Evolutionary conservation across 2,888 invertebrate genomes (phyloP).

Genomic region (Phaonia tiefii): DNA sequence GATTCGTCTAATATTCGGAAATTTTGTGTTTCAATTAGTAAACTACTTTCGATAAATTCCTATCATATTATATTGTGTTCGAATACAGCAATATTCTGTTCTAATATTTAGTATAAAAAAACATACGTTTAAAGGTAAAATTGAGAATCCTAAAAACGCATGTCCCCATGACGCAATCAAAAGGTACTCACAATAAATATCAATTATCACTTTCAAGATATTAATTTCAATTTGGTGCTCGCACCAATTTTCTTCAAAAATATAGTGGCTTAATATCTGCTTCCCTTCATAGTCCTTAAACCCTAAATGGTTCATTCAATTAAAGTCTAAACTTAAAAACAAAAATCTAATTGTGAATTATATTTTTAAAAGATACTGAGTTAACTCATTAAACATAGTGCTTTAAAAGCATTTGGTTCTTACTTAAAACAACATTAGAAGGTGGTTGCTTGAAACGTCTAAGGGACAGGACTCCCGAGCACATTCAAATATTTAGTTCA

Average conservation of each 20-base stretch:
- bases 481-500: slow-evolving; percentile 40
- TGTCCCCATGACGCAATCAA: too few relatives aligned
- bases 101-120: too few relatives aligned
- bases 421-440: slow-evolving; percentile 39
- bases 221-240: background rate
- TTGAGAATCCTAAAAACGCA: too few relatives aligned
- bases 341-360: slow-evolving; percentile 24
- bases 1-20: too few relatives aligned
- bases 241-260: slow-evolving; percentile 20
- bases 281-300: too few relatives aligned
- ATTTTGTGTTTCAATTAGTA: too few relatives aligned
- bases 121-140: too few relatives aligned
- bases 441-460: slow-evolving; percentile 1
- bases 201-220: slow-evolving; percentile 3
- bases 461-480: background rate
- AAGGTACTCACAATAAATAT: slow-evolving; percentile 4
- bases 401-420: slow-evolving; percentile 17
- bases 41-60: too few relatives aligned
- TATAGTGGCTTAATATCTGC: too few relatives aligned
- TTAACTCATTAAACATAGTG: slow-evolving; percentile 35
- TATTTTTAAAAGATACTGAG: slow-evolving; percentile 13
- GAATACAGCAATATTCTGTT: too few relatives aligned
- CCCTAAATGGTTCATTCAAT: too few relatives aligned
- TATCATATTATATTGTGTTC: too few relatives aligned
- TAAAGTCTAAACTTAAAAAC: slow-evolving; percentile 1